Base-by-base conservation (phyloP, 2,888 invertebrate species). In the Dinocampus coccinellae region DNA sequence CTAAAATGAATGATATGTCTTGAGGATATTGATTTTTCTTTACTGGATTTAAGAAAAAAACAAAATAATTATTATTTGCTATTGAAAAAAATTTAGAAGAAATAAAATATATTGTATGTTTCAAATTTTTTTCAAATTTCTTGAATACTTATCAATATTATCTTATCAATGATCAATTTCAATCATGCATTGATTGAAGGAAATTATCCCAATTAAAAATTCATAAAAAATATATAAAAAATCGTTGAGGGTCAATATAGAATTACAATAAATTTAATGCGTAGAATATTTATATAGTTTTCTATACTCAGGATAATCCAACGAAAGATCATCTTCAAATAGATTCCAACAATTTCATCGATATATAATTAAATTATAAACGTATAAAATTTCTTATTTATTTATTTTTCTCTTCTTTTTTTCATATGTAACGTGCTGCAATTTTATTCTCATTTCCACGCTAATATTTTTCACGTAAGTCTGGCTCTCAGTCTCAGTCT, bases 391-490 rank as follows among this genome's bases (percentile, higher is more conserved):
- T n/a, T n/a, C n/a, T n/a, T n/a, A n/a, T 82, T 77, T 82, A 78
- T 81, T 82, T 24, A 64, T 11, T 79, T 84, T 77, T 81, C 77
- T 80, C 81, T 60, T 82, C 82, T 84, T 81, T 85, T 85, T 85
- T 84, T 69, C 82, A 84, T 83, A 84, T 80, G 78, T 83, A 83
- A 83, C 81, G 83, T 81, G 85, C 85, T 83, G 85, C 82, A 70
- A 84, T 85, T 85, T 85, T 85, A 85, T 84, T 84, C 84, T 85
- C 85, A 85, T 85, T 85, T 85, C 85, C 84, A 84, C 85, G 85
- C 83, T 85, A 84, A 85, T 47, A 47, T 85, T 85, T 85, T 84
- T 84, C 85, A 85, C 85, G 85, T 85, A 85, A 85, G 84, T 85
- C 83, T 84, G 84, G 79, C 80, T 80, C 80, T 80, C 81, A 82